Percentiles rank a stretch among this genome's conserved stretches.
phyloP scores from a whole-genome alignment of 1,140 invertebrate genomes.

The Gonatopus flavifemur region DNA sequence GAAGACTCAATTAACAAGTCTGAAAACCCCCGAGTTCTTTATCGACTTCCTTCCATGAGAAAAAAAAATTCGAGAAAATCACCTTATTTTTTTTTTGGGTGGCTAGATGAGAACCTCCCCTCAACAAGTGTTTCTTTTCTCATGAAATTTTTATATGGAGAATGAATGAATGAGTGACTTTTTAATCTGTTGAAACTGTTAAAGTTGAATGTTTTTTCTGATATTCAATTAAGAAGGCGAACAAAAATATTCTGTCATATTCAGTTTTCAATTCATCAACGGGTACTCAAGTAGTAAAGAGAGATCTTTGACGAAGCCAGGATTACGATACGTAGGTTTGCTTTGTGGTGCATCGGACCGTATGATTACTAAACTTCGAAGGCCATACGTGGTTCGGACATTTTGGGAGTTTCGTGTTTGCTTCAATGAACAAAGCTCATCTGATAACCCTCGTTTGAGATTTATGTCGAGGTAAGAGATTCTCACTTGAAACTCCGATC shows the following conservation, averaged over 20 bases:
- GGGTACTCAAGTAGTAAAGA: conserved; percentile 37
- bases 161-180: not conserved
- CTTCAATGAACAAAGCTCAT: conserved; percentile 34
- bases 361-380: conserved; percentile 56
- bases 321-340: conserved; percentile 30
- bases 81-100: too few species aligned
- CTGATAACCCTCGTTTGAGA: not conserved
- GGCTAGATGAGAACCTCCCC: not conserved
- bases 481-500: too few species aligned
- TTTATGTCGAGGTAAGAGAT: too few species aligned
- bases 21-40: too few species aligned
- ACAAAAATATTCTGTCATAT: conserved; percentile 17
- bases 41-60: too few species aligned
- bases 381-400: conserved; percentile 45
- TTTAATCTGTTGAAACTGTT: conserved; percentile 4
- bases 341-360: conserved; percentile 54
- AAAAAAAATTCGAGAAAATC: not conserved
- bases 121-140: not conserved
- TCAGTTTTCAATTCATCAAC: conserved; percentile 19
- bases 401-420: conserved; percentile 34
- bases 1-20: too few species aligned
- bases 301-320: conserved; percentile 37
- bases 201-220: not conserved
- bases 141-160: not conserved
- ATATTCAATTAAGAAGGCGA: not conserved